phyloP scores from a whole-genome alignment of 2,797 vertebrate species.

The Crocidura indochinensis region DNA sequence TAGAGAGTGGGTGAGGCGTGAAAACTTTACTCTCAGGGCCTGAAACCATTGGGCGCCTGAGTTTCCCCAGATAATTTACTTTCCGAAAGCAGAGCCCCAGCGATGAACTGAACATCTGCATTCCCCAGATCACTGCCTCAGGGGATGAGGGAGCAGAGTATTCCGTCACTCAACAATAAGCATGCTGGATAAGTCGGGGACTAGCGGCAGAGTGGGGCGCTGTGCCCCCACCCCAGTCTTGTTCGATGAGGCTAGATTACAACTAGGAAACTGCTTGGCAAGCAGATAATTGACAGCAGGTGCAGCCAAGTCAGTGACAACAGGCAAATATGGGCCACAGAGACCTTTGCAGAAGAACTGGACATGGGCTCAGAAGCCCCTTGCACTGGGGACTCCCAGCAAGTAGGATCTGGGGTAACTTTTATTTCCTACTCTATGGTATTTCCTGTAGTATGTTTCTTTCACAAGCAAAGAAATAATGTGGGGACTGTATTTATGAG shows the following conservation, averaged over 20 bases:
- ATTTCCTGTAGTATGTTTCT: constrained; percentile 24
- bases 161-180: background rate
- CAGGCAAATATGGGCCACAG: background rate
- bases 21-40: constrained; percentile 20
- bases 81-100: constrained; percentile 13
- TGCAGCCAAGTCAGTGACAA: constrained; percentile 36
- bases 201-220: background rate
- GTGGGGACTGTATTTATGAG: background rate
- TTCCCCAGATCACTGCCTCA: background rate
- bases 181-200: background rate
- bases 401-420: background rate
- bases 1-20: rapidly evolving
- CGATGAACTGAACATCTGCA: background rate
- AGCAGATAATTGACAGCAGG: background rate
- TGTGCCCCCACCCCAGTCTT: background rate
- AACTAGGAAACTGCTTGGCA: background rate
- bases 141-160: too few relatives aligned
- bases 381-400: background rate
- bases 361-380: background rate
- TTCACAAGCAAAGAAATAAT: constrained; percentile 14
- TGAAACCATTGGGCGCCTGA: background rate
- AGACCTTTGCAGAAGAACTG: background rate
- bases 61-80: background rate
- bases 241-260: constrained; percentile 26
- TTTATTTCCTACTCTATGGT: constrained; percentile 5